Evolutionary conservation across 2,113 vertebrate species (phyloP).

Genomic region (Sander vitreus): DNA sequence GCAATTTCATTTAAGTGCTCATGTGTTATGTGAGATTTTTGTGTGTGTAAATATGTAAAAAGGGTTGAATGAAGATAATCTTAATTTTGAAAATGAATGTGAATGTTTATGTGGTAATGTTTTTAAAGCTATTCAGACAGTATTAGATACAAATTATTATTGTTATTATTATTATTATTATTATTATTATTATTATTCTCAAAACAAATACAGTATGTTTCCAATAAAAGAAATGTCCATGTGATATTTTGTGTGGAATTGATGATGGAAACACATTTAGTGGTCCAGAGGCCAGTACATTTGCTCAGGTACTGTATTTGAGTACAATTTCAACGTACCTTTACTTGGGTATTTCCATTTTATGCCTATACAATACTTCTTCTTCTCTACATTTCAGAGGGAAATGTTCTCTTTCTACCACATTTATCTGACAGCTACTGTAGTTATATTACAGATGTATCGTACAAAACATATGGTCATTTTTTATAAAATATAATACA

Average conservation of each 20-base stretch:
- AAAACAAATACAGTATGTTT: slow-evolving; percentile 57
- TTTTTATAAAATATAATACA: no score
- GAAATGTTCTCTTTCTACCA: not conserved
- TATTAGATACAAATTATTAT: slow-evolving; percentile 51
- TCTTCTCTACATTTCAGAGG: not conserved
- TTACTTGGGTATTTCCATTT: not conserved
- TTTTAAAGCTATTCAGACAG: slow-evolving; percentile 46
- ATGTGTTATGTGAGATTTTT: slow-evolving; percentile 13
- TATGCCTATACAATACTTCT: not conserved
- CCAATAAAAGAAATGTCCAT: slow-evolving; percentile 40
- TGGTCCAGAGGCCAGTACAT: not conserved
- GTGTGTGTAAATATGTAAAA: slow-evolving; percentile 41
- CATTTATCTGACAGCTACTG: not conserved
- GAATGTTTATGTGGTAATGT: slow-evolving; percentile 32
- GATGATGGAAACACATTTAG: not conserved
- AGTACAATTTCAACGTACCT: not conserved
- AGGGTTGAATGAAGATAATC: slow-evolving; percentile 22
- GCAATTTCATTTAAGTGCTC: slow-evolving; percentile 19
- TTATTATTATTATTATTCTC: slow-evolving; percentile 51
- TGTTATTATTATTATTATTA: no score
- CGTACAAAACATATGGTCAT: not conserved
- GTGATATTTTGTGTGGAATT: not conserved
- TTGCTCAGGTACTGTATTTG: not conserved
- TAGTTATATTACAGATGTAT: not conserved
- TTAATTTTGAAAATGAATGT: not conserved